These are phyloP conservation scores for Geopemphigus sp. DNA, from an alignment of 1,140 invertebrate species.

Conservation along the genomic window DNA sequence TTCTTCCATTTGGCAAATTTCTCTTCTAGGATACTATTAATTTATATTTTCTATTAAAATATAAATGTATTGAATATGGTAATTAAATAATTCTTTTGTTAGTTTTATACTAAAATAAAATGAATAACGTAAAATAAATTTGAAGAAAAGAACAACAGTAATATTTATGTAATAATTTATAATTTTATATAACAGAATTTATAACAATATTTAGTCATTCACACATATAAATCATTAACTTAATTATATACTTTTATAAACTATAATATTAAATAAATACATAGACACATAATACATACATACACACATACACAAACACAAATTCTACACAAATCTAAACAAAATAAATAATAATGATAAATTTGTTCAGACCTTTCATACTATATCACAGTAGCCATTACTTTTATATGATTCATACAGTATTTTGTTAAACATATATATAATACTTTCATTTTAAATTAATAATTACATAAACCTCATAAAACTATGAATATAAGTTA, in stretches of 20 bases:
- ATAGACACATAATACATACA: conserved; percentile 15
- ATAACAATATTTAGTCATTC: neutral
- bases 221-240: neutral
- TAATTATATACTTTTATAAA: neutral
- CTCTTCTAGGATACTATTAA: no score
- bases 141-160: neutral
- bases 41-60: neutral
- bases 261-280: neutral
- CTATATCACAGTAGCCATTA: conserved; percentile 40
- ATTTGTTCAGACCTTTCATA: conserved; percentile 44
- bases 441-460: neutral
- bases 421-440: conserved; percentile 17
- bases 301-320: conserved; percentile 14
- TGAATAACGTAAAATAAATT: no score
- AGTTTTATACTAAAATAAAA: no score
- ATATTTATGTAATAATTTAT: neutral
- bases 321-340: conserved; percentile 3
- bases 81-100: neutral
- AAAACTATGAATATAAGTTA: neutral
- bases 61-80: neutral
- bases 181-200: neutral
- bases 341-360: conserved; percentile 19
- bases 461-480: neutral
- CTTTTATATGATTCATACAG: neutral
- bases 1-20: no score